These are phyloP conservation scores for Tromatobia lineatoria DNA, from an alignment of 2,888 invertebrate species.

Conservation along the genomic window DNA sequence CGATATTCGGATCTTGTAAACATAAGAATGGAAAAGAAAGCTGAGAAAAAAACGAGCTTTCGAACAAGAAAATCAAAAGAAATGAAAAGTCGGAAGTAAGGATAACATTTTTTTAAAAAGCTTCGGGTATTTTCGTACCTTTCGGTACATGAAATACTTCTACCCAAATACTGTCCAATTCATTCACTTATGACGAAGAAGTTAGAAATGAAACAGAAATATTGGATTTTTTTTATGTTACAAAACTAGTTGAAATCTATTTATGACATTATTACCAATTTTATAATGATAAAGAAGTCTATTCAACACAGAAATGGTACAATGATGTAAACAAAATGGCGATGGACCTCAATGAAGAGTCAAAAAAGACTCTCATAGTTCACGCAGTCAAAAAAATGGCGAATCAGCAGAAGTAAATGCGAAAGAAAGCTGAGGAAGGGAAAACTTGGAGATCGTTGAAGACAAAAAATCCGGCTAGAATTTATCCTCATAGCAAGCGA, in stretches of 20 bases:
- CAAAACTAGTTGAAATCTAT: not conserved
- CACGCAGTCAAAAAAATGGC: not conserved
- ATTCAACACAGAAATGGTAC: not conserved
- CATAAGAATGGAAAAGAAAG: too few species aligned
- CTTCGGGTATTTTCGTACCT: constrained; percentile 21
- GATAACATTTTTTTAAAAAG: too few species aligned
- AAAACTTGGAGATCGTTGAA: constrained; percentile 32
- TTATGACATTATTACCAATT: not conserved
- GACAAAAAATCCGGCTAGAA: constrained; percentile 36
- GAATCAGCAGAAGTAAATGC: not conserved
- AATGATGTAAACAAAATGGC: not conserved
- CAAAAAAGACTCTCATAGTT: not conserved
- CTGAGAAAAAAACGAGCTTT: too few species aligned
- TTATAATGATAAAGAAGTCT: not conserved
- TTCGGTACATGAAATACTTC: not conserved
- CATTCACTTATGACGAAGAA: too few species aligned
- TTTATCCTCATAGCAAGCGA: constrained; percentile 51
- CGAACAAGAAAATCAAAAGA: too few species aligned
- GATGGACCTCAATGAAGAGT: not conserved
- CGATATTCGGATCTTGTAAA: too few species aligned
- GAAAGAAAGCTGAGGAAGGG: constrained; percentile 11
- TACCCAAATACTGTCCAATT: not conserved
- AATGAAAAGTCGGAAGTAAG: too few species aligned
- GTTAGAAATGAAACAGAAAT: too few species aligned
- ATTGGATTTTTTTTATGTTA: not conserved